A percentile compares a stretch with the other conserved stretches of the same genome.
Evolutionary conservation across 2,888 invertebrate genomes (phyloP).

Genomic region (Rhodophaea formosa): DNA sequence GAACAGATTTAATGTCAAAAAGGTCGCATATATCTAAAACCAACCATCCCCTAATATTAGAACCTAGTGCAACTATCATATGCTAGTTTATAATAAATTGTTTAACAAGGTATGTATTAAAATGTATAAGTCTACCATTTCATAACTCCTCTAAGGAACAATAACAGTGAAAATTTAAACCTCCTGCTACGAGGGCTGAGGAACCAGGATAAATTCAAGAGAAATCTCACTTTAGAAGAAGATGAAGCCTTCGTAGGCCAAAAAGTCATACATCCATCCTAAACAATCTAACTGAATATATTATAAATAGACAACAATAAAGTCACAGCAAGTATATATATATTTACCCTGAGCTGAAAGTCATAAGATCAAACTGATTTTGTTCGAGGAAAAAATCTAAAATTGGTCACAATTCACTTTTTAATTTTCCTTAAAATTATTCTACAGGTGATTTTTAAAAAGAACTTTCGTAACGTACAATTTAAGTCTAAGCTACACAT

Average conservation of each 20-base stretch:
- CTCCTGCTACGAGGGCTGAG: slow-evolving; percentile 37
- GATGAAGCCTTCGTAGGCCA: slow-evolving; percentile 58
- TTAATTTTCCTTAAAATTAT: slow-evolving; percentile 63
- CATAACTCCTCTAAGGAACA: slow-evolving; percentile 54
- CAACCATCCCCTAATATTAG: slow-evolving; percentile 37
- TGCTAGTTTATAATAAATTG: slow-evolving; percentile 58
- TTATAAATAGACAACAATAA: slow-evolving; percentile 61
- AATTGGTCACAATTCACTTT: slow-evolving; percentile 64
- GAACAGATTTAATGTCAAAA: neutral
- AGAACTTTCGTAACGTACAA: slow-evolving; percentile 56
- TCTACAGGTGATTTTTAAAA: slow-evolving; percentile 54
- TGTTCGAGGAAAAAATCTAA: slow-evolving; percentile 60
- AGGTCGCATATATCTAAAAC: slow-evolving; percentile 3
- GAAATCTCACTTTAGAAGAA: slow-evolving; percentile 35
- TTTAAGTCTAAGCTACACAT: slow-evolving; percentile 72
- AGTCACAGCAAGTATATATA: slow-evolving; percentile 47
- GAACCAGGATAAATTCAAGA: slow-evolving; percentile 39
- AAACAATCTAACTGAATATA: slow-evolving; percentile 57
- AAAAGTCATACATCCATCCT: slow-evolving; percentile 63
- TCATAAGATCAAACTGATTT: slow-evolving; percentile 72
- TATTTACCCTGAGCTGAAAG: slow-evolving; percentile 73
- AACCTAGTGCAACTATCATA: slow-evolving; percentile 63
- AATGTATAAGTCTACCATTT: slow-evolving; percentile 48
- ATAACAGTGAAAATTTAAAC: slow-evolving; percentile 52
- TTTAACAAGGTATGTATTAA: slow-evolving; percentile 58